A percentile compares a stretch with the other conserved stretches of the same genome.
phyloP scores from a whole-genome alignment of 2,113 vertebrate species.

The Dipodomys stephensi region DNA sequence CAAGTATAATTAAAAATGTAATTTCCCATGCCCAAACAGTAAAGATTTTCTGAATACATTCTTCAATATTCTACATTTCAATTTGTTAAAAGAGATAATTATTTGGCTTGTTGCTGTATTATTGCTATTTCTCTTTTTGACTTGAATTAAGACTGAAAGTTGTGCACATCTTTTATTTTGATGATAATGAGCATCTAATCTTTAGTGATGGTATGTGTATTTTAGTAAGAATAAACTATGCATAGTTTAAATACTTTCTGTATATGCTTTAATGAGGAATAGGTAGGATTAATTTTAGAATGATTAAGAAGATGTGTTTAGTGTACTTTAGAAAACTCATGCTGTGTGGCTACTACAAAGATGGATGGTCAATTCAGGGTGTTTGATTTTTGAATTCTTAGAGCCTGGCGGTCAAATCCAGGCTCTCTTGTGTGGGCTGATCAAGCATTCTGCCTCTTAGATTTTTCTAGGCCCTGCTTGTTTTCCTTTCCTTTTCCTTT shows the following conservation, averaged over 20 bases:
- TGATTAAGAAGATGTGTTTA: conserved; percentile 39
- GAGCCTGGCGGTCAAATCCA: too few relatives aligned
- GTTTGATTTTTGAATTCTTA: not conserved
- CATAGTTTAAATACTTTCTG: conserved; percentile 32
- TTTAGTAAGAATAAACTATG: not conserved
- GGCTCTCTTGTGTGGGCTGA: too few relatives aligned
- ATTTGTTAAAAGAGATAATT: conserved; percentile 1
- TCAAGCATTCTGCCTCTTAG: too few relatives aligned
- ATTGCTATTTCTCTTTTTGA: not conserved
- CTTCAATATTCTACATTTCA: not conserved
- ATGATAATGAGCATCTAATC: not conserved
- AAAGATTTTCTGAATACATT: not conserved
- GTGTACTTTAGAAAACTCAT: conserved; percentile 21
- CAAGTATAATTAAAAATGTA: conserved; percentile 25
- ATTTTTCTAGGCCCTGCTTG: too few relatives aligned
- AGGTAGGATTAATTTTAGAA: not conserved
- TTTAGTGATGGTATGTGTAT: not conserved
- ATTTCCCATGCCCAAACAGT: not conserved
- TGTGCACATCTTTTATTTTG: not conserved
- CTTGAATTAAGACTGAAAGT: conserved; percentile 22
- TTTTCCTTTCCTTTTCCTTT: too few relatives aligned
- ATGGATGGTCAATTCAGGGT: not conserved
- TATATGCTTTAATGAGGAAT: not conserved
- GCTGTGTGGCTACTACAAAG: not conserved
- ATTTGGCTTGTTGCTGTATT: not conserved